Evolutionary conservation across 2,888 invertebrate genomes (phyloP), one percentile per base, ranked within the genome.

Genomic region (Conomelus anceps): DNA sequence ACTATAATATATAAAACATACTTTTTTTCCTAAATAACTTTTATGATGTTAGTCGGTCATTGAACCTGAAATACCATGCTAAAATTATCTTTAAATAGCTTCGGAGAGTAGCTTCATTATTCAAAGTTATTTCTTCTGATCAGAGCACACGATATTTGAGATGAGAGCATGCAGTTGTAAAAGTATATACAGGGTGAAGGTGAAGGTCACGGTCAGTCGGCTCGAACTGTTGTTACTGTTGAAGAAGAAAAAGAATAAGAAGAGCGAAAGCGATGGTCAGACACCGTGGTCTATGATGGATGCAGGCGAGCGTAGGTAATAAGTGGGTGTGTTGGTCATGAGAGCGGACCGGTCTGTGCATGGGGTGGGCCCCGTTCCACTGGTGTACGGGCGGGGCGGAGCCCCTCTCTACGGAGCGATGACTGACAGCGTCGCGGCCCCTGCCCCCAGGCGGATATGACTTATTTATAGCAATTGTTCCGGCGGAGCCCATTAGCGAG

Each of bases 361-460:
- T 23, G 34, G 88, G n/a, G 41, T 24, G 26, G 23, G 89, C 26
- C 63, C 63, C 63, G n/a, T 0, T 63, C n/a, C n/a, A 6, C 11
- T n/a, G 63, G 7, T 9, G 13, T n/a, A n/a, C 11, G 63, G 63
- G 34, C 3, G 34, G 34, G 63, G 63, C 63, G 63, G 63, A 63
- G 63, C 63, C 63, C 63, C 63, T 63, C 63, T 24, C 41, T n/a
- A n/a, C n/a, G n/a, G n/a, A n/a, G n/a, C n/a, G 24, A 87, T 88
- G 90, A 89, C 63, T 89, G 89, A 90, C 89, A 90, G 90, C 89
- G 26, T 29, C 23, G 86, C 34, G 88, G 88, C 88, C 88, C 89
- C 23, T 22, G 88, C 85, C 84, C 63, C 84, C 85, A 85, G 88
- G 41, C 41, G 90, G 87, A 89, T 88, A 89, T 89, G 29, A 86